A percentile compares a stretch with the other conserved stretches of the same genome.
phyloP scores from a whole-genome alignment of 2,113 vertebrate genomes.

The Lipotes vexillifer region DNA sequence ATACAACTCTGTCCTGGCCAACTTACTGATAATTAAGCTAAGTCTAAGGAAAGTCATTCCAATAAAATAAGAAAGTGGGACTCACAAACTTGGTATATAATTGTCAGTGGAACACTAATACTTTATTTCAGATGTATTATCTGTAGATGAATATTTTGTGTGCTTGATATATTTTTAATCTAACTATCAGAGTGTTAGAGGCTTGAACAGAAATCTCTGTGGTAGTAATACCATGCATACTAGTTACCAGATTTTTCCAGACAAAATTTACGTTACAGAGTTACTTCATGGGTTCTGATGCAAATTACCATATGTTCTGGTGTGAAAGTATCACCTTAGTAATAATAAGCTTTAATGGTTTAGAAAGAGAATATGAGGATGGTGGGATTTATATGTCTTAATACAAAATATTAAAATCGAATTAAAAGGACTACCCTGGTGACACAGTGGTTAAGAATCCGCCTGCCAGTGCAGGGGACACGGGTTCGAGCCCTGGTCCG shows the following conservation, averaged over 20 bases:
- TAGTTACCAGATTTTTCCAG: background rate
- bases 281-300: background rate
- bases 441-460: no score
- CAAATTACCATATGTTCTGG: background rate
- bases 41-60: background rate
- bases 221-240: background rate
- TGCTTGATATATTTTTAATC: background rate
- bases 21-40: background rate
- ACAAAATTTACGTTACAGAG: background rate
- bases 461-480: no score
- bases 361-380: background rate
- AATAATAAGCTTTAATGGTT: background rate
- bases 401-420: background rate
- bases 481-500: no score
- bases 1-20: background rate
- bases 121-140: background rate
- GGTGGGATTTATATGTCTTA: background rate
- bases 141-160: background rate
- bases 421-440: background rate
- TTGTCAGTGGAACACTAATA: background rate
- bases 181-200: background rate
- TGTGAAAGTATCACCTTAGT: background rate
- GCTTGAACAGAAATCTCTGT: background rate
- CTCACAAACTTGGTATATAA: background rate
- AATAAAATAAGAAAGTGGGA: background rate